These are phyloP conservation scores for Drosophila santomea DNA, from an alignment of 1,140 invertebrate species.

Conservation along the genomic window DNA sequence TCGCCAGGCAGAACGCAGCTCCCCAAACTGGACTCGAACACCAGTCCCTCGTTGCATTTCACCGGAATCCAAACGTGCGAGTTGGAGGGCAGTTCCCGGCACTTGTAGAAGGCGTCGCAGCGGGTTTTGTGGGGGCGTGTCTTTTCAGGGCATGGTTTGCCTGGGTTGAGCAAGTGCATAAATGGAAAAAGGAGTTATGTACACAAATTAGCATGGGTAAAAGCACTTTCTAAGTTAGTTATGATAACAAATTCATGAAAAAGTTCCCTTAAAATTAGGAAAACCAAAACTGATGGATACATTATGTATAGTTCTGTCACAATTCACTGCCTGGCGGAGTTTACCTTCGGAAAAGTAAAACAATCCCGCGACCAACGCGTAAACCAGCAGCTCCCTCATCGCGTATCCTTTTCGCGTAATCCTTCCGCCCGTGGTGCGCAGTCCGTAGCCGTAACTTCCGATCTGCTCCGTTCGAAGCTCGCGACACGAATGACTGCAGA, in stretches of 20 bases:
- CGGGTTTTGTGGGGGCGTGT: constrained; percentile 85
- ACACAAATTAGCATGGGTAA: constrained; percentile 5
- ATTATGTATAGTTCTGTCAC: too few relatives aligned
- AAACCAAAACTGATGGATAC: too few relatives aligned
- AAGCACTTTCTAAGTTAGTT: background rate
- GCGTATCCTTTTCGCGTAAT: constrained; percentile 31
- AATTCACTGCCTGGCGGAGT: background rate
- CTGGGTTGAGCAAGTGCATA: constrained; percentile 35
- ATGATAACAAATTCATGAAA: too few relatives aligned
- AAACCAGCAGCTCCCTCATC: constrained; percentile 62
- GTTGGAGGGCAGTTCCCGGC: constrained; percentile 85
- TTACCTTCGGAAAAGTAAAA: constrained; percentile 83
- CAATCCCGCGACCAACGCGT: constrained; percentile 51
- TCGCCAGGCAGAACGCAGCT: constrained; percentile 85
- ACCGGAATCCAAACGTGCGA: constrained; percentile 85
- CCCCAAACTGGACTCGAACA: constrained; percentile 85
- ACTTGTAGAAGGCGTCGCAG: constrained; percentile 86
- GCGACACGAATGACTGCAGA: constrained; percentile 74
- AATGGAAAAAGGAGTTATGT: constrained; percentile 1
- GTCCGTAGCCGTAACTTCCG: constrained; percentile 36
- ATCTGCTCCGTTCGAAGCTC: constrained; percentile 47
- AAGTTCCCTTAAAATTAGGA: too few relatives aligned
- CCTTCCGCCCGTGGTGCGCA: constrained; percentile 27
- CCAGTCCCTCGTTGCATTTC: constrained; percentile 85
- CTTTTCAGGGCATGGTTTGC: constrained; percentile 85